Base-by-base conservation (phyloP, 2,113 vertebrate genomes). In the Smithornis capensis region DNA sequence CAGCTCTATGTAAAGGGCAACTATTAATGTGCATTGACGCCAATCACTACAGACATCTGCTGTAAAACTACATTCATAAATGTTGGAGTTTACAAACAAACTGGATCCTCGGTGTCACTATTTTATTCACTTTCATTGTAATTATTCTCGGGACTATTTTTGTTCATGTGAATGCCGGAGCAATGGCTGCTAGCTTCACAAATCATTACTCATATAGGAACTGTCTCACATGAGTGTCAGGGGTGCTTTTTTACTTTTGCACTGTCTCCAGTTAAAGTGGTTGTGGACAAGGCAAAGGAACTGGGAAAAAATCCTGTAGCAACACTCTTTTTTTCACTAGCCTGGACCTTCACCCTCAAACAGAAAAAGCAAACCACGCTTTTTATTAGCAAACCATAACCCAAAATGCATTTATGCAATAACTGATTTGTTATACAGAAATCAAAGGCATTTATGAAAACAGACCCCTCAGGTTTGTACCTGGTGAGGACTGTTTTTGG, bases 241-340 rank as follows among this genome's bases (percentile, higher is more conserved):
- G 19, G 12, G 22, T 9, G 25, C 29, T 49, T 27, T n/a, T 76
- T 60, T 53, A 31, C 19, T 87, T 76, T 81, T 60, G 35, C 6
- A 21, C 14, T 5, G 2, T 33, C 35, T 64, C 22, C 21, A 25
- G 60, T 18, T 75, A 68, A 81, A 89, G 75, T 3, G 5, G 6
- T 21, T 78, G 31, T 19, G 49, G 25, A 49, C 19, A 35, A 71
- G 37, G 9, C 4, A 5, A 27, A 18, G 4, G 3, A 49, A 55
- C 44, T 1, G 7, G 28, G 7, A 33, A 33, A 8, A 1, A 25
- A 21, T 2, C 13, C 29, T 1, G 4, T 5, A 33, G 14, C 35
- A 59, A n/a, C 23, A 35, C 1, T 6, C 19, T 7, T 37, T 67
- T 59, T 59, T 53, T 65, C 22, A 25, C 38, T 28, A 87, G 23